These are phyloP conservation scores for Spilosoma lubricipeda DNA, from an alignment of 2,888 invertebrate species.

Conservation along the genomic window DNA sequence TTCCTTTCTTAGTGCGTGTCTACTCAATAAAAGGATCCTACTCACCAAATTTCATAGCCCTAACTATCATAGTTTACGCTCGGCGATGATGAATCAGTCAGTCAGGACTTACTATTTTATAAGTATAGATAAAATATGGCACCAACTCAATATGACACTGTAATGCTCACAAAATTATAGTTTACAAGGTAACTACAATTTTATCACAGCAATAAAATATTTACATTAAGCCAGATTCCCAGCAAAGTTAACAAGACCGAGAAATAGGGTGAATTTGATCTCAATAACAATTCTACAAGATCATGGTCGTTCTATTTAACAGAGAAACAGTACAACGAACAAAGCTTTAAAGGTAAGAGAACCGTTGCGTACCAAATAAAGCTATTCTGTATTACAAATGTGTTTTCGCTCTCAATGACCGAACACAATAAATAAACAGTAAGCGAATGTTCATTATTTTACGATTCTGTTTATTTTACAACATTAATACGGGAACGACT, in stretches of 20 bases:
- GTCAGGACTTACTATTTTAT: no score
- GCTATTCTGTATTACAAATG: slow-evolving; percentile 60
- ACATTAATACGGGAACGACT: slow-evolving; percentile 58
- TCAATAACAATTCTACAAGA: slow-evolving; percentile 25
- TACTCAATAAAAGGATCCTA: no score
- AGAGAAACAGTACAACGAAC: slow-evolving; percentile 4
- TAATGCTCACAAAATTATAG: neutral
- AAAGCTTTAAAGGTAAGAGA: slow-evolving; percentile 18
- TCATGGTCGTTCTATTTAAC: neutral
- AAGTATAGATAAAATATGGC: no score
- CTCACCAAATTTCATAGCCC: no score
- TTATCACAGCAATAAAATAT: neutral
- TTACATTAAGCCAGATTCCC: neutral
- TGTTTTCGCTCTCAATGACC: slow-evolving; percentile 62
- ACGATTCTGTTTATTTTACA: slow-evolving; percentile 67
- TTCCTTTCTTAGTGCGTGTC: no score
- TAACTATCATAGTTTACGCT: no score
- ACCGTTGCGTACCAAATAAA: slow-evolving; percentile 52
- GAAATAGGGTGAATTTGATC: slow-evolving; percentile 28
- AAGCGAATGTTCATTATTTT: slow-evolving; percentile 60
- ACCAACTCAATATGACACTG: neutral
- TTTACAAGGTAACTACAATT: neutral
- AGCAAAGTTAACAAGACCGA: slow-evolving; percentile 22
- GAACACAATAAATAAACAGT: slow-evolving; percentile 60
- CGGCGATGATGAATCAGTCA: no score